Evolutionary conservation across 2,797 vertebrate species (phyloP), one percentile per base, ranked within the genome.

Genomic region (Tolypeutes matacus): DNA sequence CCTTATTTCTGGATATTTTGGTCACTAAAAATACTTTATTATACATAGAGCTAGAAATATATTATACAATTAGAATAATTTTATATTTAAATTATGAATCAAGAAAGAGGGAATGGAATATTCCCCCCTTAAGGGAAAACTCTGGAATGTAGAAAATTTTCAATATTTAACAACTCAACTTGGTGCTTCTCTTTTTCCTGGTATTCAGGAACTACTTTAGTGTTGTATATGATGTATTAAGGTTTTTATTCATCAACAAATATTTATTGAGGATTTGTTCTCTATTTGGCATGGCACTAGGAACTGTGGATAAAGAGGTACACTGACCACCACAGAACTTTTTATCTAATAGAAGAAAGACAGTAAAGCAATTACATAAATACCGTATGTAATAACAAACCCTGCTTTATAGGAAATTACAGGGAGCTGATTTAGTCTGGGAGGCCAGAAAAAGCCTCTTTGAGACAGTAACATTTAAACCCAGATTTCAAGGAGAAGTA

Each of bases 1-100:
- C 18, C n/a, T n/a, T 65, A 27, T 87, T 90, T 93, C 64, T 92
- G 62, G 78, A 75, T 85, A 81, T 86, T 96, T 89, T 86, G 36
- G 65, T 58, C 21, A 77, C 31, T 78, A 36, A 73, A 94, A 75
- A 8, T 34, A 84, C 56, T 85, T 77, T 65, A 46, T 62, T 64
- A 64, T 14, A 31, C 27, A 34, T 39, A 29, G 27, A 39, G 21
- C n/a, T 46, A 18, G 69, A 51, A 65, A n/a, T 65, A 64, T 31
- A 75, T 39, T 39, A 39, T 39, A 39, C n/a, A 17, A 83, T 49
- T 42, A 75, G 58, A 39, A 46, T 91, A 67, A 64, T 39, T 83
- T 2, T 65, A 39, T 84, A 25, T 83, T 64, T 83, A 53, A 91
- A 53, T 91, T 83, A 65, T n/a, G 29, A 84, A 73, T 81, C 56